Evolutionary conservation across 2,888 invertebrate species (phyloP), one percentile per base, ranked within the genome.

Genomic region (Lycophotia porphyrea): DNA sequence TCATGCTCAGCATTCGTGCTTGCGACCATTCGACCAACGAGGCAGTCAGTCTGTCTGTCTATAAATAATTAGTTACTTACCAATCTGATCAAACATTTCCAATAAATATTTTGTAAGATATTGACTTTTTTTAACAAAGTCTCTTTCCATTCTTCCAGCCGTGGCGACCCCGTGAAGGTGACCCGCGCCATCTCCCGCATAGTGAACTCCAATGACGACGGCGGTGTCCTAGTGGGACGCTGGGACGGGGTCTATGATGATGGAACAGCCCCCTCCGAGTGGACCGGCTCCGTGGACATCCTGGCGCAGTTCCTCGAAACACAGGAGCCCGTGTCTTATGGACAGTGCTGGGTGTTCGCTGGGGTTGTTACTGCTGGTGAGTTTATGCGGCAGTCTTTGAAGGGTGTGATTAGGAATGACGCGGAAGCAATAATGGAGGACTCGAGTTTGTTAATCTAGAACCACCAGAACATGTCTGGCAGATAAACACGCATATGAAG

Each of bases 261-360:
- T 73, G 98, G 98, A 0, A 97, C 97, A 0, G 97, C 98, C 0
- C 98, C 98, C 0, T 97, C 98, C 0, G 97, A 97, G 27, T 98
- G 98, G 98, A 98, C 98, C 1, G 98, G 98, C 68, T 98, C 98
- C 44, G 97, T 98, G 13, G 97, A 98, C 64, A 98, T 98, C 88
- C 93, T 98, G 71, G 97, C 97, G 73, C 95, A 98, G 91, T 98
- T 97, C 93, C 91, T 97, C 84, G 97, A 97, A 91, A 97, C 96
- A 0, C 96, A 97, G 80, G 93, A 96, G 63, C 97, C 98, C 11
- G 98, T 98, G 15, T 97, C 97, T 31, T 99, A 98, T 88, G 98
- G 98, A 7, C 98, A 99, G 91, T 98, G 98, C 92, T 99, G 98
- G 98, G 98, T 98, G 4, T 98, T 98, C 90, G 98, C 98, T 47